Evolutionary conservation across 2,797 vertebrate species (phyloP), one percentile per base, ranked within the genome.

Genomic region (Philypnodon macrostomus): DNA sequence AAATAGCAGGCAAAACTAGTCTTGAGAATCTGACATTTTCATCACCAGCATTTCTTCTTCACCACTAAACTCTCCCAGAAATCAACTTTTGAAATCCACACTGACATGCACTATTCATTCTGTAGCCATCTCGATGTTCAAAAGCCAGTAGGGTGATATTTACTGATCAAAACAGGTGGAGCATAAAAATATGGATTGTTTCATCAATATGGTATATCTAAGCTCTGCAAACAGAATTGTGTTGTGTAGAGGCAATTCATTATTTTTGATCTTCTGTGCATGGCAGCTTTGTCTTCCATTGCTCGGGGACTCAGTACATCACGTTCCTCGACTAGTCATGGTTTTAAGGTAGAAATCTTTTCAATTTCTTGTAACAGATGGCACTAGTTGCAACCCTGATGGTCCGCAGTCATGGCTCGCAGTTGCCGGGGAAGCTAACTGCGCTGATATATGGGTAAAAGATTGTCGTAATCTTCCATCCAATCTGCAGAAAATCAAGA

Each of bases 401-500:
- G 81, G 77, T 84, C 77, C 40, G 66, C 65, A 73, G 78, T 64
- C 71, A 65, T 64, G 65, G 39, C 70, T 49, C 75, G 72, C 70
- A 79, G 66, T 79, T 83, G 70, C 54, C 53, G 67, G 48, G 58
- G 75, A 70, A 69, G 62, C 72, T 48, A 69, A 77, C 79, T 76
- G 79, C 73, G 77, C 48, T n/a, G 61, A 63, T 35, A 70, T 81
- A 61, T 81, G 76, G 85, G 84, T 79, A 80, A 76, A 84, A 64
- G 66, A 67, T 63, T 47, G 49, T 63, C 77, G 76, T 81, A 81
- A 87, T 86, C 83, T 85, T 74, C 81, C 73, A 75, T 78, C 82
- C 75, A 86, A 80, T 84, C 79, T 82, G 70, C 84, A 83, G 70
- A 85, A 86, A 87, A 84, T 86, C 81, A 79, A 80, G 83, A 86